Conservation (phyloP, 2,113 vertebrate genomes). For the Leucopternis melanops region DNA sequence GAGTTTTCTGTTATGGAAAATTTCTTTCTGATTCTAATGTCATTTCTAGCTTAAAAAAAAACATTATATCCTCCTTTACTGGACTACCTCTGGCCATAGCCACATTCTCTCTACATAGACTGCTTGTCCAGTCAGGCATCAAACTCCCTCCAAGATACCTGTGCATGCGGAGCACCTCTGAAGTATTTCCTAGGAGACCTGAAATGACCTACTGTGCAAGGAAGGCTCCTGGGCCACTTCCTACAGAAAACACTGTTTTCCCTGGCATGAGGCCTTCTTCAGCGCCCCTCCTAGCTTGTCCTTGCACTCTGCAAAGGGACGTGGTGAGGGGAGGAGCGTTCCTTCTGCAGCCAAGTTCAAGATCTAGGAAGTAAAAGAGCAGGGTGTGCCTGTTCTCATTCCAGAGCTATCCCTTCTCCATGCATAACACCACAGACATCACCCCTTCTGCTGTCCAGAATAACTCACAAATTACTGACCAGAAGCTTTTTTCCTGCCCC, state of each 20-base stretch:
- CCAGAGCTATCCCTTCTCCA: neutral
- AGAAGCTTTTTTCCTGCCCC: neutral
- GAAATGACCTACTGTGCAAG: neutral
- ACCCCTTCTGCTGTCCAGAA: neutral
- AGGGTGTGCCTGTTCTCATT: too few species aligned
- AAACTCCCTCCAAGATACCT: neutral
- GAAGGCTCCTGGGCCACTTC: neutral
- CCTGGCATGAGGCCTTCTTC: neutral
- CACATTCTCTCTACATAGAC: neutral
- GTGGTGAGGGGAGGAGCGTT: neutral
- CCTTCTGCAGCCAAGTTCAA: neutral
- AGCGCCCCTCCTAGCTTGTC: neutral
- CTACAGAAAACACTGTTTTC: neutral
- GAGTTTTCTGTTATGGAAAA: neutral
- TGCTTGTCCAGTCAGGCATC: neutral
- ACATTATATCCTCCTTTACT: neutral
- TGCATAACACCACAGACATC: neutral
- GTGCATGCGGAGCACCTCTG: neutral
- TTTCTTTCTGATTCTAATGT: neutral
- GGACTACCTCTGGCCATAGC: neutral
- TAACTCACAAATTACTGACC: neutral
- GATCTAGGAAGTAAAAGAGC: neutral
- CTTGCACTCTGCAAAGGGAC: neutral
- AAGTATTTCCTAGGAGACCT: neutral
- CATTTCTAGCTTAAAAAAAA: neutral